Conservation (phyloP, 2,797 vertebrate genomes). For the Melanotaenia maccullochi region DNA sequence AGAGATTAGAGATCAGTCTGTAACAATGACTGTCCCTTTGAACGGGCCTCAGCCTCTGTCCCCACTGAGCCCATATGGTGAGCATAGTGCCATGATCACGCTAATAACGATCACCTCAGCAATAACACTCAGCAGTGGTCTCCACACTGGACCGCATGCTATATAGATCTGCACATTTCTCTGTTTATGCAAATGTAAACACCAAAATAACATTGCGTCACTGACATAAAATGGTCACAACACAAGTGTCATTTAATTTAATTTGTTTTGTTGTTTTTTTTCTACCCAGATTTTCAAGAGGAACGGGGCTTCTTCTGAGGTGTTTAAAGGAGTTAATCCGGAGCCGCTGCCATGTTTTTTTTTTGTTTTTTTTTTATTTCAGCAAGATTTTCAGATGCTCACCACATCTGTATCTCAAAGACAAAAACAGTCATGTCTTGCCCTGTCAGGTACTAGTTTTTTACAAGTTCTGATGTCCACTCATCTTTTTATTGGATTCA, state of each 20-base stretch:
- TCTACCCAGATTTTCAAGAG: slow-evolving; percentile 9
- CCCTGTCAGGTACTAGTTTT: slow-evolving; percentile 65
- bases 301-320: slow-evolving; percentile 49
- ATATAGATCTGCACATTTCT: slow-evolving; percentile 25
- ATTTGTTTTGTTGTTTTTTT: neutral
- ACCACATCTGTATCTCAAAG: slow-evolving; percentile 40
- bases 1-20: slow-evolving; percentile 95
- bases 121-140: slow-evolving; percentile 60
- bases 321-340: slow-evolving; percentile 20
- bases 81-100: slow-evolving; percentile 75
- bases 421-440: slow-evolving; percentile 54
- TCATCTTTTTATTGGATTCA: slow-evolving; percentile 76
- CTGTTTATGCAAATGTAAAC: slow-evolving; percentile 15
- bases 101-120: slow-evolving; percentile 78
- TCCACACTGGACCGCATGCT: slow-evolving; percentile 51
- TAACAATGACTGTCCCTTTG: slow-evolving; percentile 98
- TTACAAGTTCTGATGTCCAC: slow-evolving; percentile 66
- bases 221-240: slow-evolving; percentile 13
- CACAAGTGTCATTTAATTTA: neutral
- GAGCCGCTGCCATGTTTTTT: slow-evolving; percentile 45
- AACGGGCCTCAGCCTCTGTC: slow-evolving; percentile 90
- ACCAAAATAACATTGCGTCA: slow-evolving; percentile 15
- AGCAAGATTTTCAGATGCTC: slow-evolving; percentile 66
- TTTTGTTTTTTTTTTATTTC: slow-evolving; percentile 35
- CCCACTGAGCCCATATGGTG: slow-evolving; percentile 85